These are phyloP conservation scores for Stegostoma tigrinum DNA, from an alignment of 2,113 vertebrate species.

Conservation along the genomic window DNA sequence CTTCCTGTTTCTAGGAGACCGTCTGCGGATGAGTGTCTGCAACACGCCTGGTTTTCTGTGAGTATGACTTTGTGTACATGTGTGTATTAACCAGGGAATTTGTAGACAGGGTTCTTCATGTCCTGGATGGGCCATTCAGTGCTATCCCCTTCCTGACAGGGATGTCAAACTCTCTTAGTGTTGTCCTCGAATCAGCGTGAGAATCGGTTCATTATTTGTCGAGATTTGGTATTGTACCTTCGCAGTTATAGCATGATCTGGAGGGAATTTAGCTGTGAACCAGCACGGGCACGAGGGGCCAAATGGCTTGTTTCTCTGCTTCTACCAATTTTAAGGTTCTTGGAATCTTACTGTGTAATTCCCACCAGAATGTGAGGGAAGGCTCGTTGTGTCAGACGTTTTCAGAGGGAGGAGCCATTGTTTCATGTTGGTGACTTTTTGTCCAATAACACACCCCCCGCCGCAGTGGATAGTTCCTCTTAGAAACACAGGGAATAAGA, in stretches of 20 bases:
- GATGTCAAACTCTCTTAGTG: too few relatives aligned
- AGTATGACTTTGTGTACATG: constrained; percentile 38
- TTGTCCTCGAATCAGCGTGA: not conserved
- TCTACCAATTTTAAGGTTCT: not conserved
- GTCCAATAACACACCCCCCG: not conserved
- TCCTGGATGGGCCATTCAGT: not conserved
- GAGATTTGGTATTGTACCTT: not conserved
- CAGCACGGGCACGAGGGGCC: not conserved
- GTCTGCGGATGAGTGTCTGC: constrained; percentile 76
- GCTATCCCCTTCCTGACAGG: not conserved
- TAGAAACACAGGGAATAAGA: too few relatives aligned
- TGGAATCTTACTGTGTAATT: not conserved
- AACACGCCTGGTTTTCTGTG: constrained; percentile 97
- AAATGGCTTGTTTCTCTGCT: not conserved
- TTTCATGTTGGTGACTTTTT: not conserved
- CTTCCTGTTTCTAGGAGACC: constrained; percentile 68
- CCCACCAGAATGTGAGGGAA: not conserved
- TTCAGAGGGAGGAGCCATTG: not conserved
- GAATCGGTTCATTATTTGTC: not conserved
- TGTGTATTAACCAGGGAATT: too few relatives aligned
- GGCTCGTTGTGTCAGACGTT: not conserved
- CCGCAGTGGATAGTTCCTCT: not conserved
- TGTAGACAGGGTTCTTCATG: too few relatives aligned
- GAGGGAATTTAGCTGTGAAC: too few relatives aligned
- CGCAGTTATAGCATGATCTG: too few relatives aligned